phyloP scores from a whole-genome alignment of 2,113 vertebrate species.

The Pachypanchax playfairii region DNA sequence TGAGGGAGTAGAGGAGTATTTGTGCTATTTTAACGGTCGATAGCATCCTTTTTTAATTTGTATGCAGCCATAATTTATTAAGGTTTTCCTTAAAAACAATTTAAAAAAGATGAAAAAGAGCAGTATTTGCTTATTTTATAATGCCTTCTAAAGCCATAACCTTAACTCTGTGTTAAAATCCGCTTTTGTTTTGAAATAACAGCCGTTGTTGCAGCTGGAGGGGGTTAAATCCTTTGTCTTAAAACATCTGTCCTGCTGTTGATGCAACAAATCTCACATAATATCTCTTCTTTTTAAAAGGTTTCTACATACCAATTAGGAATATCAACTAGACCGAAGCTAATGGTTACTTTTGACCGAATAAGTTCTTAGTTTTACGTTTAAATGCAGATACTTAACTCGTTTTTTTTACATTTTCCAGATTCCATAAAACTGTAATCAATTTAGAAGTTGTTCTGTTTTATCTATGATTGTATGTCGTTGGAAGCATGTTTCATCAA shows the following conservation, averaged over 20 bases:
- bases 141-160: conserved; percentile 26
- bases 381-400: conserved; percentile 15
- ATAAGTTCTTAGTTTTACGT: not conserved
- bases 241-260: conserved; percentile 73
- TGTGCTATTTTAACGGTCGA: conserved; percentile 24
- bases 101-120: conserved; percentile 35
- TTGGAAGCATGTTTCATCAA: fast-evolving
- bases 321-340: not conserved
- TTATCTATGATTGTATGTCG: fast-evolving
- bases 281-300: conserved; percentile 14
- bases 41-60: conserved; percentile 47
- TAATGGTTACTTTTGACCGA: not conserved
- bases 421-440: not conserved
- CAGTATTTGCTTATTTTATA: conserved; percentile 7
- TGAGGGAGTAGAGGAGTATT: not conserved
- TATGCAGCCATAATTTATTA: conserved; percentile 58
- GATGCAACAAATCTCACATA: conserved; percentile 34
- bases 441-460: not conserved
- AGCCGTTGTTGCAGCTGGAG: conserved; percentile 46
- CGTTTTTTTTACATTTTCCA: not conserved
- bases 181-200: conserved; percentile 22
- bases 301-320: not conserved
- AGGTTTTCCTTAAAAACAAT: conserved; percentile 67
- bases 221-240: conserved; percentile 74
- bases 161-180: not conserved